These are phyloP conservation scores for Halichoerus grypus DNA, from an alignment of 2,113 vertebrate species.

Conservation along the genomic window DNA sequence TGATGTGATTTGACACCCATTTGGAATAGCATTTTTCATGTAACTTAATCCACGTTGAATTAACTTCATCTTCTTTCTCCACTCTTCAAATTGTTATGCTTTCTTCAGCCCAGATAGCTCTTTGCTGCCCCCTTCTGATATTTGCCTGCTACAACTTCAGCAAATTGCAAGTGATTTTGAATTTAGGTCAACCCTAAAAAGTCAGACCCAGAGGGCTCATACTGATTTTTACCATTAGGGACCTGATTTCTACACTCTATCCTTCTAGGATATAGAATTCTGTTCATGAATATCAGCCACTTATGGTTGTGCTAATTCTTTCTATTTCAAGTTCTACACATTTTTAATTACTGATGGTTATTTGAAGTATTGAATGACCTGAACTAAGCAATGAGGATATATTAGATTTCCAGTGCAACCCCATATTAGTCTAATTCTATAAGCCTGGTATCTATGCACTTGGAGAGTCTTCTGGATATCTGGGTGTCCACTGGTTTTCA, in stretches of 20 bases:
- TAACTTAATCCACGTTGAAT: neutral
- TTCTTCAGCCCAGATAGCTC: neutral
- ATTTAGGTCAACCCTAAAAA: neutral
- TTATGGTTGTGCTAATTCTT: neutral
- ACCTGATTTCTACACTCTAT: neutral
- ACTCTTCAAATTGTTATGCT: neutral
- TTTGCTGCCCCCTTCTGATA: slow-evolving; percentile 67
- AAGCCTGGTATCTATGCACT: neutral
- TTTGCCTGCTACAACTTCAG: neutral
- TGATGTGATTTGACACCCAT: neutral
- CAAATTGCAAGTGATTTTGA: neutral
- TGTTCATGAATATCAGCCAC: neutral
- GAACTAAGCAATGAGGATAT: neutral
- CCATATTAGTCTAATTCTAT: neutral
- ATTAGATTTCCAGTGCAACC: neutral
- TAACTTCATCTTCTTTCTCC: neutral
- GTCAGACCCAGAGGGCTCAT: neutral
- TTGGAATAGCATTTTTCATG: neutral
- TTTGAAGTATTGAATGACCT: neutral
- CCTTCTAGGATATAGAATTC: neutral
- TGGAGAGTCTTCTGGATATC: neutral
- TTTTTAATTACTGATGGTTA: neutral
- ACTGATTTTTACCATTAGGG: neutral
- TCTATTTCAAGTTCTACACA: neutral
- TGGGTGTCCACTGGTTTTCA: neutral